These are phyloP conservation scores for Premnoplex brunnescens DNA, from an alignment of 2,797 vertebrate genomes.

Conservation along the genomic window DNA sequence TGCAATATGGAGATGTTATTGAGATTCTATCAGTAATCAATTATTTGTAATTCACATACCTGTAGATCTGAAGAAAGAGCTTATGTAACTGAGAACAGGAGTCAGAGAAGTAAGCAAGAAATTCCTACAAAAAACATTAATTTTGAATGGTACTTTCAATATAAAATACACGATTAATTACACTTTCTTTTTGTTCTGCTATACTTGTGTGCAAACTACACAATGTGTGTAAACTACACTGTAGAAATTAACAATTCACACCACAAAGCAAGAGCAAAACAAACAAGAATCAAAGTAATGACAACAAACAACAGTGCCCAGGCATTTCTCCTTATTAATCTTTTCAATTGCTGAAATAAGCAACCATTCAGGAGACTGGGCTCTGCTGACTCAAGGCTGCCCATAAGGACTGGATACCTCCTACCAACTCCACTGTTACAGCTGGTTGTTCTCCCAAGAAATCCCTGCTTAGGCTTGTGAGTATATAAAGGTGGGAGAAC, in stretches of 20 bases:
- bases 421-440: background rate
- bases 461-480: background rate
- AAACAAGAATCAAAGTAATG: background rate
- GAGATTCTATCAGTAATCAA: background rate
- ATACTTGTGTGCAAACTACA: background rate
- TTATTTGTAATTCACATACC: constrained; percentile 73
- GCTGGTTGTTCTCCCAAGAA: background rate
- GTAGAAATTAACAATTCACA: background rate
- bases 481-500: background rate
- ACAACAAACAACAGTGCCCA: background rate
- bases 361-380: background rate
- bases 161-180: background rate
- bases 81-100: constrained; percentile 82
- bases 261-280: background rate
- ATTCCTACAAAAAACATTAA: constrained; percentile 82
- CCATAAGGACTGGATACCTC: background rate
- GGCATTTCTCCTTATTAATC: background rate
- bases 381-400: background rate
- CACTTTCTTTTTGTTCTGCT: background rate
- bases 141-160: background rate
- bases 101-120: constrained; percentile 84
- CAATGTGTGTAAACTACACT: background rate
- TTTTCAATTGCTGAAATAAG: background rate
- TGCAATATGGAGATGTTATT: background rate
- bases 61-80: constrained; percentile 88